Base-by-base conservation (phyloP, 1,140 invertebrate species). In the Semibalanus balanoides region DNA sequence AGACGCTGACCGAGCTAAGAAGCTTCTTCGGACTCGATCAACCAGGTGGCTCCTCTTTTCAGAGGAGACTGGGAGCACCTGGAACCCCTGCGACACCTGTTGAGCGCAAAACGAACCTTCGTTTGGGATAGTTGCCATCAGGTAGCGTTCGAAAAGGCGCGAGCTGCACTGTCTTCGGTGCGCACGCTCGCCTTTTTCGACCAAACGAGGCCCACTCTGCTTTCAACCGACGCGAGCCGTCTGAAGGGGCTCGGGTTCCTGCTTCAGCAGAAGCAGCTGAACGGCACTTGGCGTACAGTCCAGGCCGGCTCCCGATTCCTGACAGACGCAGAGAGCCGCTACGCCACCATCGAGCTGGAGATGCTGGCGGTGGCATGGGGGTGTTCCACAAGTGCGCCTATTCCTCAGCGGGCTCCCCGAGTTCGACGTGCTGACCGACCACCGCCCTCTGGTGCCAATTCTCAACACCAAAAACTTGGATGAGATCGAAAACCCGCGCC, bases 291-390 rank as follows among this genome's bases (percentile, higher is more conserved):
- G 7, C 71, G 75, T 69, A 71, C 78, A 22, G 74, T 80, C 25
- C 70, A 80, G 43, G n/a, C n/a, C 75, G 75, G 78, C 29, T 80
- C 79, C 9, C 74, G 79, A 22, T 78, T 76, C 70, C 43, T 79
- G 9, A 80, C 75, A 1, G 74, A 78, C 31, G 28, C 64, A 0
- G 80, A 81, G 75, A 74, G 75, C 22, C 76, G 77, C 40, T 80
- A n/a, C n/a, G 30, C 77, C n/a, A 76, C 75, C 29, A 74, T 75
- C 17, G 80, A 80, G n/a, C 35, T 80, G 64, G 80, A 81, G 76
- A 14, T 79, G 30, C 40, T 79, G 29, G 81, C 79, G 14, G 78
- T 79, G 0, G 76, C 76, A 3, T 79, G 77, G 79, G 78, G 76
- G n/a, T 76, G 79, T n/a, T n/a, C 28, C 35, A 80, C 35, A 80